Conservation (phyloP, 2,888 invertebrate genomes). For the Melipona bicolor region DNA sequence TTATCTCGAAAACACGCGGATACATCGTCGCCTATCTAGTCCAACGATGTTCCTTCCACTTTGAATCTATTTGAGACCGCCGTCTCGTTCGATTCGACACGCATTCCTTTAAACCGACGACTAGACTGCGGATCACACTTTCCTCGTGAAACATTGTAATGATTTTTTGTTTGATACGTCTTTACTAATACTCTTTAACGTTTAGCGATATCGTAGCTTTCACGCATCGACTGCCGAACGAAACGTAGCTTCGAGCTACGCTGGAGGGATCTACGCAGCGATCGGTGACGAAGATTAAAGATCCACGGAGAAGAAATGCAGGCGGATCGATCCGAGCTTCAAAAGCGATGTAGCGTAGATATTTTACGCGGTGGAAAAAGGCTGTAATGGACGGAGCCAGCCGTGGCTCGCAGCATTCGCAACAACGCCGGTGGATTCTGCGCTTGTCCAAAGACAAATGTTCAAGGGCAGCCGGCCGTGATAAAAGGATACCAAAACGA, state of each 20-base stretch:
- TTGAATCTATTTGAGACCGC: background rate
- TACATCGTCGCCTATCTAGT: background rate
- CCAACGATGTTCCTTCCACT: background rate
- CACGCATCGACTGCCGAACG: background rate
- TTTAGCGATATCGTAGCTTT: background rate
- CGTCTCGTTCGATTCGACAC: background rate
- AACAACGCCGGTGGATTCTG: conserved; percentile 47
- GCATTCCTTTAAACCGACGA: background rate
- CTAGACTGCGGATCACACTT: too few relatives aligned
- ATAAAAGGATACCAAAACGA: conserved; percentile 60
- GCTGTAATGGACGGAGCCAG: conserved; percentile 10
- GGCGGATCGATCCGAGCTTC: background rate
- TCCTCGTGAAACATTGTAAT: too few relatives aligned
- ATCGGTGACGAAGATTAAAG: conserved; percentile 39
- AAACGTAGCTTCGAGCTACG: background rate
- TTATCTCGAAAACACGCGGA: conserved; percentile 19
- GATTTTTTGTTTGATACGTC: too few relatives aligned
- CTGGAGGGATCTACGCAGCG: background rate
- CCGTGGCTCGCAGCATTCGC: conserved; percentile 21
- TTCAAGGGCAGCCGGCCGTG: conserved; percentile 54
- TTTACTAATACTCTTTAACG: background rate
- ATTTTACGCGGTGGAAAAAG: conserved; percentile 23
- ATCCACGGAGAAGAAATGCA: background rate
- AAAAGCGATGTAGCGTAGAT: background rate
- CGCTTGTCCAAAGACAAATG: conserved; percentile 55